phyloP scores from a whole-genome alignment of 2,113 vertebrate genomes.

The Lipotes vexillifer region DNA sequence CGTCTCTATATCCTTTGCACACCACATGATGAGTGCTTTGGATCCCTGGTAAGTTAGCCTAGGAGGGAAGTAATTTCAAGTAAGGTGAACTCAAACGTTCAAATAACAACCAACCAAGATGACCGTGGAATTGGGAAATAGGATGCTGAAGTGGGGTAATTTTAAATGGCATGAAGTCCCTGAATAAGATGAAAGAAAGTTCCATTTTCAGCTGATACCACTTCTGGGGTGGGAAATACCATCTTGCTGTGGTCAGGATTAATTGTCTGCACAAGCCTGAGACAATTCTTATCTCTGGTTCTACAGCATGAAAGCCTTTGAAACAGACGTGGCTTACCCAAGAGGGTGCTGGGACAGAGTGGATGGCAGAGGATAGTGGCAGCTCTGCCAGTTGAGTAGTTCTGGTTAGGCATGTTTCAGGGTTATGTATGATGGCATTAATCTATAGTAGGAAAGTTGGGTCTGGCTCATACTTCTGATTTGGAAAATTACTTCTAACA shows the following conservation, averaged over 20 bases:
- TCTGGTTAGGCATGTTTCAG: background rate
- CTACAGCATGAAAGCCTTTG: constrained; percentile 64
- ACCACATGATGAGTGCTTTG: background rate
- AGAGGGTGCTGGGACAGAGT: constrained; percentile 7
- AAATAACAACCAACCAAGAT: background rate
- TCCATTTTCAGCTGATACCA: constrained; percentile 71
- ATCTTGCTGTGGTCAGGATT: constrained; percentile 51
- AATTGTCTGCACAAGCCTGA: constrained; percentile 6
- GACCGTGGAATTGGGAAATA: constrained; percentile 17
- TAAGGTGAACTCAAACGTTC: background rate
- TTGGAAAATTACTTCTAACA: background rate
- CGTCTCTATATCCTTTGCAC: background rate
- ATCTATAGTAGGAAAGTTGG: background rate
- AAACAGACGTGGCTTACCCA: constrained; percentile 69
- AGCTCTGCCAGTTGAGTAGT: background rate
- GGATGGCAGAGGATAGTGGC: background rate
- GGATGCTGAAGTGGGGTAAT: constrained; percentile 26
- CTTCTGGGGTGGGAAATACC: constrained; percentile 57
- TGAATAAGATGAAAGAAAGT: constrained; percentile 76
- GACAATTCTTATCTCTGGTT: constrained; percentile 70
- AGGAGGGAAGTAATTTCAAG: constrained; percentile 6
- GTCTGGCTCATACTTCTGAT: background rate
- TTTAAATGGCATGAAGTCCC: background rate
- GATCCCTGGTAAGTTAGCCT: background rate
- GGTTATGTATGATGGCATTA: background rate